phyloP scores from a whole-genome alignment of 1,140 invertebrate genomes.

The Yoshiicerus persimilis region DNA sequence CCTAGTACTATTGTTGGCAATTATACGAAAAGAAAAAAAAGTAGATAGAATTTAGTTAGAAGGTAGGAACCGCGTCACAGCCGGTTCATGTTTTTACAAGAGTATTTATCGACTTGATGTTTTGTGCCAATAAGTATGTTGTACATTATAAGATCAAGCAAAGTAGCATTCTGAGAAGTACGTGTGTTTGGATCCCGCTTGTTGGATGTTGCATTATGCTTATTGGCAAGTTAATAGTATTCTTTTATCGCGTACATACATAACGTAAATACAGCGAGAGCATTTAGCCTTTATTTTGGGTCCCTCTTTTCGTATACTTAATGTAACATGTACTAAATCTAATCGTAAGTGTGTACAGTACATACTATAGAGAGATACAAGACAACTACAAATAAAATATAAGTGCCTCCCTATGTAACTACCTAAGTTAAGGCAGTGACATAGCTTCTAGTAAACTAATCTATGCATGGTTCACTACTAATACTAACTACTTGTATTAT shows the following conservation, averaged over 20 bases:
- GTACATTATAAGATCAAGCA: neutral
- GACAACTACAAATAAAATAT: neutral
- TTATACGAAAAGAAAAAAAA: neutral
- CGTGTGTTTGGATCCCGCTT: neutral
- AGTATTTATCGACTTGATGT: slow-evolving; percentile 1
- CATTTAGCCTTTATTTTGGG: neutral
- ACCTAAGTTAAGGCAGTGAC: neutral
- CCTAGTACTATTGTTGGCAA: neutral
- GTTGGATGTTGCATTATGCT: neutral
- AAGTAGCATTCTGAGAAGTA: neutral
- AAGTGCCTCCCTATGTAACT: neutral
- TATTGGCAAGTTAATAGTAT: neutral
- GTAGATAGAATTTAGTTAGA: neutral
- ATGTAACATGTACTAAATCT: neutral
- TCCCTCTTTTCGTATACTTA: neutral
- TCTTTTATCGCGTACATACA: neutral
- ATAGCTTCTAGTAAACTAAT: neutral
- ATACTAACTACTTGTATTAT: too few species aligned
- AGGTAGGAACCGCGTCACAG: neutral
- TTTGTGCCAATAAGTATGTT: slow-evolving; percentile 13
- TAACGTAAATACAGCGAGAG: neutral
- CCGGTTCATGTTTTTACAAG: neutral
- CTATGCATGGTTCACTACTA: neutral
- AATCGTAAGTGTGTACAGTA: neutral
- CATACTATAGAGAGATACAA: neutral